Evolutionary conservation across 2,797 vertebrate species (phyloP).

Genomic region (Morus bassanus): DNA sequence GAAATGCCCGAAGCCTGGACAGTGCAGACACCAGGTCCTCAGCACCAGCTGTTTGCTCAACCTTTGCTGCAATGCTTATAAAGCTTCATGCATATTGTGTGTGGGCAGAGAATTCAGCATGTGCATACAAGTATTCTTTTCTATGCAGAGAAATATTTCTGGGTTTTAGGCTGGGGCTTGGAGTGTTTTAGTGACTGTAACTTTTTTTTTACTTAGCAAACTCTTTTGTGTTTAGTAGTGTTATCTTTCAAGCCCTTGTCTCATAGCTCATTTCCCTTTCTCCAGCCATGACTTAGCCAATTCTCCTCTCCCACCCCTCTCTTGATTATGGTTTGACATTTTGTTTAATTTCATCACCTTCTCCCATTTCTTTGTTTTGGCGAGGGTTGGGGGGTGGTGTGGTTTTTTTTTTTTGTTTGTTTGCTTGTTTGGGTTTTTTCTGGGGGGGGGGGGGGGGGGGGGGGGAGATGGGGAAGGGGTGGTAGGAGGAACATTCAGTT

Average conservation of each 20-base stretch:
- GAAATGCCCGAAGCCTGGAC: fast-evolving
- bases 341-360: background rate
- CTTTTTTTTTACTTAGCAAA: background rate
- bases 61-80: background rate
- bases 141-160: background rate
- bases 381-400: background rate
- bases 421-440: background rate
- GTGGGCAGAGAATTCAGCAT: background rate
- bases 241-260: background rate
- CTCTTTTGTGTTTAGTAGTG: background rate
- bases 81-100: background rate
- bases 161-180: background rate
- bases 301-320: background rate
- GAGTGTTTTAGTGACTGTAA: background rate
- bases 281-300: background rate
- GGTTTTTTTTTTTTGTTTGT: background rate
- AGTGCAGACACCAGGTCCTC: fast-evolving
- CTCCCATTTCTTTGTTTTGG: background rate
- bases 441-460: fast-evolving
- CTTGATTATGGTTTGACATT: background rate
- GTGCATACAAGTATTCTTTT: background rate
- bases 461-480: too few relatives aligned
- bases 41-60: background rate
- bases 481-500: background rate
- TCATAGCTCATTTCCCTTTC: background rate